Evolutionary conservation across 2,113 vertebrate genomes (phyloP).

Genomic region (Polypterus senegalus): DNA sequence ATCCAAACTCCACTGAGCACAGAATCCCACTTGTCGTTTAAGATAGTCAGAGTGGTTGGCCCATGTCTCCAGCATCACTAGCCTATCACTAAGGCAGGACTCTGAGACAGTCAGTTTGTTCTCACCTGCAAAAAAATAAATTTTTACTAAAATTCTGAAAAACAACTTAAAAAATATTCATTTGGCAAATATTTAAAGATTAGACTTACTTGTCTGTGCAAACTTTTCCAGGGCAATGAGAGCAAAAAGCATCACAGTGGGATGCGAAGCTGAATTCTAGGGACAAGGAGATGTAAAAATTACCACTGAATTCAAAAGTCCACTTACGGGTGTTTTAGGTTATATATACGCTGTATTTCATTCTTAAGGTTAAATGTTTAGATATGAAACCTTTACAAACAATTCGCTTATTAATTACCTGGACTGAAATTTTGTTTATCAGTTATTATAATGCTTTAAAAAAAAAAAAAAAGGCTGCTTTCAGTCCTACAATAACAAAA

Average conservation of each 20-base stretch:
- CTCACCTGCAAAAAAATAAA: constrained; percentile 60
- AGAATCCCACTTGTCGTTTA: constrained; percentile 95
- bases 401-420: no score
- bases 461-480: no score
- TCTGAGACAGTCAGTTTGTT: constrained; percentile 92
- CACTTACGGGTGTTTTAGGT: no score
- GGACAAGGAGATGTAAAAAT: constrained; percentile 19
- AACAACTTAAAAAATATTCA: not conserved
- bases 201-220: constrained; percentile 92
- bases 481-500: no score
- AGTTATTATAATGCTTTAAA: no score
- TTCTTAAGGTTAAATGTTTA: no score
- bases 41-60: constrained; percentile 79
- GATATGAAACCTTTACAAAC: no score
- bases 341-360: no score
- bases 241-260: constrained; percentile 96
- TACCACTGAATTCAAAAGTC: no score
- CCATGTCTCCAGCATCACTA: constrained; percentile 83
- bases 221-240: constrained; percentile 98
- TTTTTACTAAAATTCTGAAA: not conserved
- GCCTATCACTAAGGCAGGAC: constrained; percentile 79
- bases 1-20: constrained; percentile 96
- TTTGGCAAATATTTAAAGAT: not conserved
- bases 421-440: no score
- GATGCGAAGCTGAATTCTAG: constrained; percentile 88